Base-by-base conservation (phyloP, 2,797 vertebrate species). In the Fratercula arctica region DNA sequence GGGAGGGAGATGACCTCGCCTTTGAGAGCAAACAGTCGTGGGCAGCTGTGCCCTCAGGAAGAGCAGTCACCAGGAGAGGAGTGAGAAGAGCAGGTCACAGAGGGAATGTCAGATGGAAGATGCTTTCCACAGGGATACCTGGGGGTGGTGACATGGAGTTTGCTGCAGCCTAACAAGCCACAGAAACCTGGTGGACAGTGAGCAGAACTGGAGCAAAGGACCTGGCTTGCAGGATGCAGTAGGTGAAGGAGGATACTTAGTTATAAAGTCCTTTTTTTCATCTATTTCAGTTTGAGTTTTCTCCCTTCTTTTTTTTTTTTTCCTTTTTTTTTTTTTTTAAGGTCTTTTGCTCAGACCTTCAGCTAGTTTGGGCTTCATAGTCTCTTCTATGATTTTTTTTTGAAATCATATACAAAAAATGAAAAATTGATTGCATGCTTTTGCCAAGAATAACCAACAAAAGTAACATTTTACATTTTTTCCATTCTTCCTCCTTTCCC, bases 91-190 rank as follows among this genome's bases (percentile, higher is more conserved):
- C 35, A 59, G 29, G 39, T 61, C 53, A 43, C 17, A 39, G 51
- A 17, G n/a, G 23, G 4, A 37, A 26, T 0, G 1, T 41, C 3
- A 2, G 9, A 1, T 2, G 16, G 46, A 6, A 54, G 19, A 53
- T 46, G 23, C 26, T 81, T 77, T 67, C 35, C 54, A 25, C 9
- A 29, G 29, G 29, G 43, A 67, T 41, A 23, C 16, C 16, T 29
- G 16, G 13, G 9, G 24, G 9, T 51, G 64, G 23, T 1, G 1
- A 4, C 3, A 1, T 24, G 19, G 46, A 54, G 10, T 23, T 79
- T 66, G 11, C 24, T 69, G 24, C 4, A 14, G 59, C 31, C 31
- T 15, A 25, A 20, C 20, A 56, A 56, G 28, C 11, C 54, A n/a
- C 39, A 43, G 75, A 18, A 53, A 67, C 14, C 17, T 54, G 13